Evolutionary conservation across 2,797 vertebrate genomes (phyloP).

Genomic region (Phylloscopus collybita): DNA sequence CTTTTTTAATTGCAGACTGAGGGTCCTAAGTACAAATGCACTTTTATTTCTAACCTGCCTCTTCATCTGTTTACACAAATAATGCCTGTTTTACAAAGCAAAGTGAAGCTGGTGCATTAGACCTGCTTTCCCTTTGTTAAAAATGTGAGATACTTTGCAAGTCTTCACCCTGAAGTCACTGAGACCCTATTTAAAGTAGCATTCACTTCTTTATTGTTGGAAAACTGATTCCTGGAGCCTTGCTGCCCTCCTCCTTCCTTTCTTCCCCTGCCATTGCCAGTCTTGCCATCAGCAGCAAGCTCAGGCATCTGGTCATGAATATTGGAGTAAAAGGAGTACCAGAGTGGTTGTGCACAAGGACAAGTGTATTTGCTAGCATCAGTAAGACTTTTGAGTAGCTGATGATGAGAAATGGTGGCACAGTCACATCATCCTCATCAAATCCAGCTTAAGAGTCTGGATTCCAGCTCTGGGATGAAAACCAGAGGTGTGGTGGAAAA

Average conservation of each 20-base stretch:
- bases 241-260: not conserved
- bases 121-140: not conserved
- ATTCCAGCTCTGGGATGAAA: not conserved
- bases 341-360: not conserved
- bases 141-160: not conserved
- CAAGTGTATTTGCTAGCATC: not conserved
- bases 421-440: not conserved
- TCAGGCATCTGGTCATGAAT: not conserved
- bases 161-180: not conserved
- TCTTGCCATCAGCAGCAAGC: not conserved
- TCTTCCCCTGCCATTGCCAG: not conserved
- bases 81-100: not conserved
- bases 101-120: not conserved
- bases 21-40: not conserved
- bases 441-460: not conserved
- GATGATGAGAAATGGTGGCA: not conserved
- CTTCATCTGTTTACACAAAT: not conserved
- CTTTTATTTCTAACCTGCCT: not conserved
- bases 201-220: not conserved
- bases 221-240: not conserved
- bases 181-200: not conserved
- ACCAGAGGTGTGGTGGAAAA: accelerated
- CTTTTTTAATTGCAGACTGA: not conserved
- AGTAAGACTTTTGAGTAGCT: not conserved
- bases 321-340: not conserved